Conservation (phyloP, 2,113 vertebrate species). For the Elachura formosa region DNA sequence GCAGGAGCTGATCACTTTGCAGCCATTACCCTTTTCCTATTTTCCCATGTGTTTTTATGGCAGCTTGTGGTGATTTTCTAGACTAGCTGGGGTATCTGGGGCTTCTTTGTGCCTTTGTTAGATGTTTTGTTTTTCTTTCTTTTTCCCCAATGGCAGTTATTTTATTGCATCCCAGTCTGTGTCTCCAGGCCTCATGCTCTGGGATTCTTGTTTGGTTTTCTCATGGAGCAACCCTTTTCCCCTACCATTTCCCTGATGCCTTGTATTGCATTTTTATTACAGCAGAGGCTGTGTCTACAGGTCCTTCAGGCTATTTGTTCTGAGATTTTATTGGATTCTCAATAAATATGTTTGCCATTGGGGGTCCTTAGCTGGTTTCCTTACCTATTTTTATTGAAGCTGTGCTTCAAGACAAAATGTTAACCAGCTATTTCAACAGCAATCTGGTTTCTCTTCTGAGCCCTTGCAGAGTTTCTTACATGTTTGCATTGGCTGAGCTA, state of each 20-base stretch:
- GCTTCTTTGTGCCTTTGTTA: conserved; percentile 46
- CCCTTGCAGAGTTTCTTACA: conserved; percentile 18
- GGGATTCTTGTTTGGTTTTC: conserved; percentile 70
- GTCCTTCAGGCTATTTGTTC: conserved; percentile 72
- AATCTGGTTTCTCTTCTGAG: conserved; percentile 72
- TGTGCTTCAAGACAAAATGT: conserved; percentile 62
- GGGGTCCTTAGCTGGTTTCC: conserved; percentile 73
- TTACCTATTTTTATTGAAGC: conserved; percentile 71
- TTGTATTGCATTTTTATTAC: conserved; percentile 72
- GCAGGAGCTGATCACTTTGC: conserved; percentile 13
- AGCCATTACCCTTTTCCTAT: conserved; percentile 34
- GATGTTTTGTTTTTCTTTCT: conserved; percentile 57
- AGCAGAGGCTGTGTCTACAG: conserved; percentile 47
- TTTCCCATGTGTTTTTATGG: conserved; percentile 60
- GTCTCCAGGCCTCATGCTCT: conserved; percentile 57
- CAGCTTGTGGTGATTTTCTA: conserved; percentile 47
- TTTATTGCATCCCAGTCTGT: conserved; percentile 51
- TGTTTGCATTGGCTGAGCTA: conserved; percentile 72
- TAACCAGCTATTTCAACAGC: conserved; percentile 67
- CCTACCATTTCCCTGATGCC: conserved; percentile 68
- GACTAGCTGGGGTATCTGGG: conserved; percentile 38
- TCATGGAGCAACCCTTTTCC: conserved; percentile 58
- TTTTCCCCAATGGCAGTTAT: conserved; percentile 56
- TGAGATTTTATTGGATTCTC: conserved; percentile 76
- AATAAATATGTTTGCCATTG: conserved; percentile 71